Percentiles rank a stretch among this genome's conserved stretches.
These are phyloP conservation scores for Lepidurus couesii DNA, from an alignment of 1,140 invertebrate genomes.

Conservation along the genomic window DNA sequence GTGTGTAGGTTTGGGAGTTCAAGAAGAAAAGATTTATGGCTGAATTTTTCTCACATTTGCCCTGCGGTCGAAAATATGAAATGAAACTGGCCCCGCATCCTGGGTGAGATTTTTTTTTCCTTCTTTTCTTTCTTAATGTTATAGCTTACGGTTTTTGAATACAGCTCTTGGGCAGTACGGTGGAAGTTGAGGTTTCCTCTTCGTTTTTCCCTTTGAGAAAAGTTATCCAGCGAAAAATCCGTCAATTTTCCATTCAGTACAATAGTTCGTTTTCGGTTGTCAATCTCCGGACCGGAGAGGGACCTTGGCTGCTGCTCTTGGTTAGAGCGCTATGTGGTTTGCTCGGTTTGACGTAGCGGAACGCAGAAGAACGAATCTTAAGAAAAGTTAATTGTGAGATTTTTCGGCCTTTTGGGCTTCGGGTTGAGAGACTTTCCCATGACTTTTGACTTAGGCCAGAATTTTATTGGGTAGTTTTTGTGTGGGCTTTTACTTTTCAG, in stretches of 20 bases:
- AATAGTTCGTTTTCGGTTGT: conserved; percentile 17
- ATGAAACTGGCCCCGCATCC: not conserved
- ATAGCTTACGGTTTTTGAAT: conserved; percentile 5
- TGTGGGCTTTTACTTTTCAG: no score
- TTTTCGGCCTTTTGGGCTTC: no score
- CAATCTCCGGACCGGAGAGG: not conserved
- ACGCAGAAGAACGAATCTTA: no score
- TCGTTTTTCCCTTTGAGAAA: not conserved
- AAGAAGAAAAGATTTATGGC: not conserved
- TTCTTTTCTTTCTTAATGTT: not conserved
- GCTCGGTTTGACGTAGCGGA: no score
- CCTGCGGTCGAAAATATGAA: not conserved
- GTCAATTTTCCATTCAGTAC: not conserved
- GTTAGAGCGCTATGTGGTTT: no score
- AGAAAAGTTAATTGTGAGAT: no score
- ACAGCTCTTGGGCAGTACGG: not conserved
- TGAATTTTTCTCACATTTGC: not conserved
- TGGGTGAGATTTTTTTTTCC: not conserved
- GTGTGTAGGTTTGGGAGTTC: not conserved
- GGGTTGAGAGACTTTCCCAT: no score
- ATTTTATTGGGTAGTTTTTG: no score
- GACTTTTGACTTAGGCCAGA: no score
- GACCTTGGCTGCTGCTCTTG: no score
- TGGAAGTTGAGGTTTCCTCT: not conserved
- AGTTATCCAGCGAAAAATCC: not conserved